Percentiles rank a stretch among this genome's conserved stretches.
These are phyloP conservation scores for Oreochromis mossambicus DNA, from an alignment of 2,797 vertebrate genomes.

Conservation along the genomic window DNA sequence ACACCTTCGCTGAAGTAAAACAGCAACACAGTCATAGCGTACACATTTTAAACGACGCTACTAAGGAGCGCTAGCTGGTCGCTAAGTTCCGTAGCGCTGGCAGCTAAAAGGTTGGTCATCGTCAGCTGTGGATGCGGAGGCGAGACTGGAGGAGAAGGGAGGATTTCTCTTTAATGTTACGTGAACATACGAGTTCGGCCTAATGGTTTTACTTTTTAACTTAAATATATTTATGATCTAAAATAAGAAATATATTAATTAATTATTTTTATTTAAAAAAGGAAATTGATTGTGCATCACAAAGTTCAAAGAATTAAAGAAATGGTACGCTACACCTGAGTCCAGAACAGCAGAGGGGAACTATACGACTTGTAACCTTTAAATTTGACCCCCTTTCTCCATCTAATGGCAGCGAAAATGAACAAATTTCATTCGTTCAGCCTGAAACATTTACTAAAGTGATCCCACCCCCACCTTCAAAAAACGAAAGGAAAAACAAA, in stretches of 20 bases:
- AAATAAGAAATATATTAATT: neutral
- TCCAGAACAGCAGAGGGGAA: neutral
- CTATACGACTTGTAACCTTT: neutral
- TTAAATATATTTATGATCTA: neutral
- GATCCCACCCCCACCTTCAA: neutral
- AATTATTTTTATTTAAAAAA: neutral
- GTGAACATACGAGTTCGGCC: neutral
- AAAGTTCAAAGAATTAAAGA: neutral
- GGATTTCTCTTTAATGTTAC: neutral
- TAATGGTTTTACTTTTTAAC: neutral
- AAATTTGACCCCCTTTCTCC: neutral
- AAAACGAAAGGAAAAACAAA: too few species aligned
- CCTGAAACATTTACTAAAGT: neutral
- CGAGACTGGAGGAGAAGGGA: constrained; percentile 4
- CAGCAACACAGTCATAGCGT: neutral
- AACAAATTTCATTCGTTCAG: neutral
- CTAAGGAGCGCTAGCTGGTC: neutral
- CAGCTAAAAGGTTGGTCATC: constrained; percentile 23
- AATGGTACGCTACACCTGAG: neutral
- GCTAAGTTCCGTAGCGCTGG: constrained; percentile 66
- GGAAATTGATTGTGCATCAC: neutral
- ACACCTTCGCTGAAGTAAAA: neutral
- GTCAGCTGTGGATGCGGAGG: constrained; percentile 55
- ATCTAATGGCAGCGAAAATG: too few species aligned
- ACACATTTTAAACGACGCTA: constrained; percentile 18